phyloP scores from a whole-genome alignment of 2,113 vertebrate species.

The Plecotus auritus region DNA sequence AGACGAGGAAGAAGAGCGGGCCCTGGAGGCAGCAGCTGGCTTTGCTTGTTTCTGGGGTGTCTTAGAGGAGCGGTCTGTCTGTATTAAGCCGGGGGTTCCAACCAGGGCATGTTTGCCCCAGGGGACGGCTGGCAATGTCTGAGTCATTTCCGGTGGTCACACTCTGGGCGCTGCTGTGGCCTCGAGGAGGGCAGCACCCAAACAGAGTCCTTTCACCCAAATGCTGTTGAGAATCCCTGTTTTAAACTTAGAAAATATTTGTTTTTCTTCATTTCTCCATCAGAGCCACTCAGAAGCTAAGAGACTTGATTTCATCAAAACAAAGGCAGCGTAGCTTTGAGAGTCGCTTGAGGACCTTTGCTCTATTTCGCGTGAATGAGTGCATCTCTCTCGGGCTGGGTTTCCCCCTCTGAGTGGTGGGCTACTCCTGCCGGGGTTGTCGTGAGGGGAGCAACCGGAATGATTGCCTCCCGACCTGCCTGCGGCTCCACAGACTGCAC shows the following conservation, averaged over 20 bases:
- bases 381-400: neutral
- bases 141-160: neutral
- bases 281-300: neutral
- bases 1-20: neutral
- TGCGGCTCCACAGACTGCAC: neutral
- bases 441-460: neutral
- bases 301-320: neutral
- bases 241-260: neutral
- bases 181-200: neutral
- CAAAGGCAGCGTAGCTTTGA: neutral
- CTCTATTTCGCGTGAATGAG: neutral
- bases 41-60: neutral
- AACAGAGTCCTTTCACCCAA: neutral
- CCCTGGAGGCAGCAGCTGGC: neutral
- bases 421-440: neutral
- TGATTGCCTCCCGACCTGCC: fast-evolving
- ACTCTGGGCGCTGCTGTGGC: neutral
- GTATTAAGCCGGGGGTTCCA: neutral
- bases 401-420: neutral
- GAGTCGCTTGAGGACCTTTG: too few species aligned
- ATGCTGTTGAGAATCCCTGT: neutral
- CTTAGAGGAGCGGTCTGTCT: neutral
- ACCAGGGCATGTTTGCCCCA: neutral
- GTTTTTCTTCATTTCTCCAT: neutral
- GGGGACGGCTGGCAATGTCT: neutral